A percentile compares a stretch with the other conserved stretches of the same genome.
Conservation (phyloP, 2,888 invertebrate species). For the Caenorhabditis wallacei region DNA sequence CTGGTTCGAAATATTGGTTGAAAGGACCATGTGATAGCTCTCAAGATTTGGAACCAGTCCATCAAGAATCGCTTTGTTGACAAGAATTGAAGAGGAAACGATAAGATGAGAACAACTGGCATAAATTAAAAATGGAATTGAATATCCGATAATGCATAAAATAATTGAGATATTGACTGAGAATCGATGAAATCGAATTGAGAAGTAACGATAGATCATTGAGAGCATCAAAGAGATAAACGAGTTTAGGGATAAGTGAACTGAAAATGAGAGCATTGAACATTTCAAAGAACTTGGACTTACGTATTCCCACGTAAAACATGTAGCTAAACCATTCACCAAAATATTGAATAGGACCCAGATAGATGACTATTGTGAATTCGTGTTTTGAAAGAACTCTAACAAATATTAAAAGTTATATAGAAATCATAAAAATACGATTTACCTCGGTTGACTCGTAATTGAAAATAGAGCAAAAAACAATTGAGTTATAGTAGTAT, state of each 20-base stretch:
- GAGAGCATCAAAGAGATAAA: constrained; percentile 63
- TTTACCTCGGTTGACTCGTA: constrained; percentile 50
- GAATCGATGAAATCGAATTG: constrained; percentile 42
- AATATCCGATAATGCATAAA: constrained; percentile 50
- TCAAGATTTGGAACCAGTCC: constrained; percentile 41
- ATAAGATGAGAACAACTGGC: constrained; percentile 30
- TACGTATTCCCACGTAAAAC: constrained; percentile 59
- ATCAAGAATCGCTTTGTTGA: constrained; percentile 36
- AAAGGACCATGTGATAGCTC: constrained; percentile 50
- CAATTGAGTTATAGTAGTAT: constrained; percentile 59
- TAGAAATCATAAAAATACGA: not conserved
- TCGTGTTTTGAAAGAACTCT: constrained; percentile 55
- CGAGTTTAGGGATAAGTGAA: constrained; percentile 49
- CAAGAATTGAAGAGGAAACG: not conserved
- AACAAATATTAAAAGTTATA: not conserved
- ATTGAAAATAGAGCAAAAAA: constrained; percentile 37
- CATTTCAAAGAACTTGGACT: not conserved
- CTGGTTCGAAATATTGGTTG: constrained; percentile 49
- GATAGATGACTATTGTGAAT: constrained; percentile 54
- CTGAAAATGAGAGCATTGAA: constrained; percentile 31
- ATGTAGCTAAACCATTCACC: constrained; percentile 62
- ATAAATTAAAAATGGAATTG: constrained; percentile 43
- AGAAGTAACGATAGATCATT: constrained; percentile 62
- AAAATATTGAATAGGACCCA: constrained; percentile 55
- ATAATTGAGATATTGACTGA: constrained; percentile 27